Base-by-base conservation (phyloP, 1,140 invertebrate genomes). In the Pomacea maculata region DNA sequence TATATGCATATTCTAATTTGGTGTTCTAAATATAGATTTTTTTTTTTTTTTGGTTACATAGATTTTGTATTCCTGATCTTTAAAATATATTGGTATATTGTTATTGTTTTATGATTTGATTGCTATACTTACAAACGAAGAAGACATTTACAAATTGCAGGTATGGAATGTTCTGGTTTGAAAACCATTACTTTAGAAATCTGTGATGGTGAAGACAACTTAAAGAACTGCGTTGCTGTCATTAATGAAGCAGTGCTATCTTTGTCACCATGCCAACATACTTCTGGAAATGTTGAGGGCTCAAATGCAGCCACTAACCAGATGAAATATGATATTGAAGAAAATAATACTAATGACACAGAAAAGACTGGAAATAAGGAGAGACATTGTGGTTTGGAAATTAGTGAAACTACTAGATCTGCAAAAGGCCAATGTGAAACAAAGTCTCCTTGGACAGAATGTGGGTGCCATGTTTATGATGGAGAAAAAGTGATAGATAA, bases 131-230 rank as follows among this genome's bases (percentile, higher is more conserved):
- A 45, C 6, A 45, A 45, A 45, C 1, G 9, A 61, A 76, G 57
- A 54, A 9, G 12, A 61, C 1, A 12, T 14, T 55, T 10, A 19
- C 8, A 25, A 64, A 61, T 78, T 78, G 29, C 74, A 80, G 78
- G 82, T 21, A 17, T 82, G 67, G 34, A 63, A 11, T 82, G 82
- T 45, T 64, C 70, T 17, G 78, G 81, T 75, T 7, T 82, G n/a
- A 76, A 79, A 67, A 82, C 78, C 45, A 55, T 82, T 21, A 74
- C 78, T 11, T 80, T 82, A 64, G 55, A 76, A 45, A 71, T 82
- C 67, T 72, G 55, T 7, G 65, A 80, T 63, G 82, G 80, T 45
- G 67, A n/a, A 34, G 78, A 72, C 12, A 70, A 75, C 54, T 45
- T 80, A 6, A 21, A 77, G 17, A 57, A 67, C 14, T 77, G 80